Evolutionary conservation across 2,888 invertebrate genomes (phyloP).

Genomic region (Cryptosula pallasiana): DNA sequence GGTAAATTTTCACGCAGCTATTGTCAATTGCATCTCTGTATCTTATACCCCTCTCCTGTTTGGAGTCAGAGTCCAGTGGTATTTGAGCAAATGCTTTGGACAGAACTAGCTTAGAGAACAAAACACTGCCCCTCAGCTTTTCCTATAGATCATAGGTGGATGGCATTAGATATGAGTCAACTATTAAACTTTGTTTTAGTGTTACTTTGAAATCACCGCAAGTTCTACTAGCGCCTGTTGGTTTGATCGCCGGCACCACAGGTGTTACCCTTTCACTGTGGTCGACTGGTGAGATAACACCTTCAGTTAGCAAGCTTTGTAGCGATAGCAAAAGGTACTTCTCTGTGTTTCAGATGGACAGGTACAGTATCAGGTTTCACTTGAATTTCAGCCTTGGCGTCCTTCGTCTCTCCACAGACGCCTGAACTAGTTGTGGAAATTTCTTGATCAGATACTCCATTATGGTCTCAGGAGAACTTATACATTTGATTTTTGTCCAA

Average conservation of each 20-base stretch:
- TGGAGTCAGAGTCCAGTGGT: conserved; percentile 28
- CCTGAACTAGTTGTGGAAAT: neutral
- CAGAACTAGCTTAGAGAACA: conserved; percentile 31
- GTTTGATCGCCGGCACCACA: conserved; percentile 3
- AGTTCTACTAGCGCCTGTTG: neutral
- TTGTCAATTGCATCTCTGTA: too few species aligned
- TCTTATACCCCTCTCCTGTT: too few species aligned
- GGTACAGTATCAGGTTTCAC: neutral
- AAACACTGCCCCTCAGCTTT: neutral
- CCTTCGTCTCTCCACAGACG: neutral
- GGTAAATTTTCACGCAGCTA: too few species aligned
- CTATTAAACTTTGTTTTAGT: neutral
- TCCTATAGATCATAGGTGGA: conserved; percentile 2
- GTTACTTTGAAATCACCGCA: conserved; percentile 22
- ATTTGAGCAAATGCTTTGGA: conserved; percentile 30
- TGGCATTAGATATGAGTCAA: conserved; percentile 4
- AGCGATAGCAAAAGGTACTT: neutral
- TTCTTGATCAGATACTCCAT: neutral
- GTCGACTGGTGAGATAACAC: conserved; percentile 15
- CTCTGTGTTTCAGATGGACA: neutral
- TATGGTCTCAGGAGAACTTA: neutral
- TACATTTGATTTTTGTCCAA: neutral
- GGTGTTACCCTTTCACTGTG: neutral
- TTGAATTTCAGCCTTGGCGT: neutral
- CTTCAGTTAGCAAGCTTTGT: neutral